Evolutionary conservation across 1,140 invertebrate species (phyloP).

Genomic region (Lasaia peninsularis): DNA sequence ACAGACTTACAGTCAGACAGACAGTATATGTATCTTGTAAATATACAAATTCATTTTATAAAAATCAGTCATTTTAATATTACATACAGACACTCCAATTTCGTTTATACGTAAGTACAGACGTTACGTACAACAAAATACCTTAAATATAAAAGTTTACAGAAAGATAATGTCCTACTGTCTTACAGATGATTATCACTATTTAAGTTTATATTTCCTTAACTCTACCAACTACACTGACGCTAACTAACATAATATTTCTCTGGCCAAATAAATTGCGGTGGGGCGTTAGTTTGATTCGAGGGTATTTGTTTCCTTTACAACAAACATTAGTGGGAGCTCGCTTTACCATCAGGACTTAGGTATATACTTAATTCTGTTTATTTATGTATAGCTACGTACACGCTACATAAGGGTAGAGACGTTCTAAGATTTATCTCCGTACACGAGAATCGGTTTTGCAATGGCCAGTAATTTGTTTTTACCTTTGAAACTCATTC

Average conservation of each 20-base stretch:
- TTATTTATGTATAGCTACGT: slow-evolving; percentile 11
- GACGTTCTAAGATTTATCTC: slow-evolving; percentile 9
- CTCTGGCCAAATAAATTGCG: slow-evolving; percentile 54
- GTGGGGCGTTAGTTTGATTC: slow-evolving; percentile 61
- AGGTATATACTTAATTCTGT: slow-evolving; percentile 8
- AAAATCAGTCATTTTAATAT: too few species aligned
- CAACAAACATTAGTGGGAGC: slow-evolving; percentile 51
- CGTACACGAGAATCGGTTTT: slow-evolving; percentile 3
- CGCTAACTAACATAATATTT: slow-evolving; percentile 54
- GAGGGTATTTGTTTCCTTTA: slow-evolving; percentile 58
- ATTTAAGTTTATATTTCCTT: slow-evolving; percentile 1
- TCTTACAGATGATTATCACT: not conserved
- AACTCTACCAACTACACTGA: slow-evolving; percentile 3
- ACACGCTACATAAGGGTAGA: not conserved
- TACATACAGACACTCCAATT: too few species aligned
- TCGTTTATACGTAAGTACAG: too few species aligned
- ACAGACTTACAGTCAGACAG: too few species aligned
- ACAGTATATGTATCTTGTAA: too few species aligned
- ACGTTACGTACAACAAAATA: too few species aligned
- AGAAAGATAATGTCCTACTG: too few species aligned
- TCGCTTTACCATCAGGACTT: slow-evolving; percentile 8
- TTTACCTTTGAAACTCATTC: slow-evolving; percentile 1
- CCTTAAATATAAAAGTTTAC: too few species aligned
- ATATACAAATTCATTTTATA: too few species aligned
- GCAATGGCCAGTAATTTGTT: slow-evolving; percentile 8